Evolutionary conservation across 2,888 invertebrate genomes (phyloP).

Genomic region (Synergus itoensis): DNA sequence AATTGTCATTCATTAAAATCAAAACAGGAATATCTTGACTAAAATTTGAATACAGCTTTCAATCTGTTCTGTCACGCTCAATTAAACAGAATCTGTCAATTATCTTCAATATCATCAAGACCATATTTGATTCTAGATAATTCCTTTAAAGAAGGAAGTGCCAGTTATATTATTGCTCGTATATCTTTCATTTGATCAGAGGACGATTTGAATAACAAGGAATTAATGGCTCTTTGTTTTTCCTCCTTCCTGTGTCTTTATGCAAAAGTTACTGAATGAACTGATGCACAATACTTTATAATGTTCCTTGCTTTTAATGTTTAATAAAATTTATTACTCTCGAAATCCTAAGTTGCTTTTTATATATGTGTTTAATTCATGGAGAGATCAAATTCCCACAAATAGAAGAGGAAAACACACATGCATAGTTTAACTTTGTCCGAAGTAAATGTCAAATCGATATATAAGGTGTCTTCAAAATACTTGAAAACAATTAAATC

Average conservation of each 20-base stretch:
- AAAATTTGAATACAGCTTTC: not conserved
- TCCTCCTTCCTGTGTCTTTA: not conserved
- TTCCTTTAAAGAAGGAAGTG: slow-evolving; percentile 26
- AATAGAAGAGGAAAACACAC: too few relatives aligned
- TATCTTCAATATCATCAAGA: slow-evolving; percentile 20
- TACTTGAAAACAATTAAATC: too few relatives aligned
- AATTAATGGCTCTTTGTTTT: slow-evolving; percentile 24
- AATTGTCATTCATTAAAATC: slow-evolving; percentile 24
- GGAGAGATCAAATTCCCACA: too few relatives aligned
- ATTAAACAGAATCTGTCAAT: slow-evolving; percentile 25
- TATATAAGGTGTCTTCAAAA: too few relatives aligned
- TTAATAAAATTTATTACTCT: too few relatives aligned
- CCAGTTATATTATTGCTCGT: slow-evolving; percentile 32
- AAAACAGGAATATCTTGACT: slow-evolving; percentile 7
- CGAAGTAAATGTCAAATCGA: too few relatives aligned
- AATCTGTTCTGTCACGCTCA: slow-evolving; percentile 25
- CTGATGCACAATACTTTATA: slow-evolving; percentile 1
- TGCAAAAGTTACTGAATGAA: not conserved
- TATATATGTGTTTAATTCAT: too few relatives aligned
- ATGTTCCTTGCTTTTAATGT: not conserved
- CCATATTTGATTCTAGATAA: slow-evolving; percentile 21
- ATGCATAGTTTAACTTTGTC: too few relatives aligned
- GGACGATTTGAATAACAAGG: slow-evolving; percentile 19
- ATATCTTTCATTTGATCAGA: slow-evolving; percentile 24
- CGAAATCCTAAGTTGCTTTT: too few relatives aligned